These are phyloP conservation scores for Pristionchus japonicus DNA, from an alignment of 2,888 invertebrate genomes.

Conservation along the genomic window DNA sequence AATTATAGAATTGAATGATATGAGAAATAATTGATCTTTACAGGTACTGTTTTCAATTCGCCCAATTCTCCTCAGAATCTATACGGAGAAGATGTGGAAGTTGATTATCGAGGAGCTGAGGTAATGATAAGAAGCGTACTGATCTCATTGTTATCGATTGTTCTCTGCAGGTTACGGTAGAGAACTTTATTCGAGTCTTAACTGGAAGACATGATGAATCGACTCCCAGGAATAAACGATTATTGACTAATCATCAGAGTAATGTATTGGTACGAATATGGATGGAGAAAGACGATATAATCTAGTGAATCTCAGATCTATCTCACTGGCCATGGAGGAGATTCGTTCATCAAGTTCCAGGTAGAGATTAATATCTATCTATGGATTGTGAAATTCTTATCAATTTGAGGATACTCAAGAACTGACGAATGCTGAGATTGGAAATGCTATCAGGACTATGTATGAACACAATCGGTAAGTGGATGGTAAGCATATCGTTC, in stretches of 20 bases:
- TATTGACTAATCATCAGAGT: slow-evolving; percentile 95
- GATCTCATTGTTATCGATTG: background rate
- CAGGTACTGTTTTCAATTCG: slow-evolving; percentile 96
- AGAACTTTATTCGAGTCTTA: slow-evolving; percentile 95
- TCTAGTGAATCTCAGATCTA: slow-evolving; percentile 60
- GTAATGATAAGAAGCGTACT: slow-evolving; percentile 82
- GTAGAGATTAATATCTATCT: slow-evolving; percentile 78
- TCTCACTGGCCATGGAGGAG: slow-evolving; percentile 88
- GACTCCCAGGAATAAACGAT: slow-evolving; percentile 93
- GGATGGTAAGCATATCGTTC: background rate
- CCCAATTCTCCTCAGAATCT: slow-evolving; percentile 98
- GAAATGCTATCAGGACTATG: slow-evolving; percentile 99
- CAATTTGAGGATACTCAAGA: slow-evolving; percentile 89
- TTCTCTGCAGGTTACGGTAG: slow-evolving; percentile 80
- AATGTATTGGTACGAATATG: slow-evolving; percentile 83
- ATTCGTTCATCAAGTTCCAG: slow-evolving; percentile 99
- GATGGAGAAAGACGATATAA: background rate
- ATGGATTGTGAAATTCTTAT: background rate
- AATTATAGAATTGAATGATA: background rate
- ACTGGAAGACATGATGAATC: slow-evolving; percentile 93
- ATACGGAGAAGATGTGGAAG: slow-evolving; percentile 99
- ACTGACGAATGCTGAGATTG: slow-evolving; percentile 96
- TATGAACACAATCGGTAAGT: slow-evolving; percentile 93
- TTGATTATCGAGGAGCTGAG: slow-evolving; percentile 78
- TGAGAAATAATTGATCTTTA: slow-evolving; percentile 47